These are phyloP conservation scores for Eledone cirrhosa DNA, from an alignment of 2,888 invertebrate species.

Conservation along the genomic window DNA sequence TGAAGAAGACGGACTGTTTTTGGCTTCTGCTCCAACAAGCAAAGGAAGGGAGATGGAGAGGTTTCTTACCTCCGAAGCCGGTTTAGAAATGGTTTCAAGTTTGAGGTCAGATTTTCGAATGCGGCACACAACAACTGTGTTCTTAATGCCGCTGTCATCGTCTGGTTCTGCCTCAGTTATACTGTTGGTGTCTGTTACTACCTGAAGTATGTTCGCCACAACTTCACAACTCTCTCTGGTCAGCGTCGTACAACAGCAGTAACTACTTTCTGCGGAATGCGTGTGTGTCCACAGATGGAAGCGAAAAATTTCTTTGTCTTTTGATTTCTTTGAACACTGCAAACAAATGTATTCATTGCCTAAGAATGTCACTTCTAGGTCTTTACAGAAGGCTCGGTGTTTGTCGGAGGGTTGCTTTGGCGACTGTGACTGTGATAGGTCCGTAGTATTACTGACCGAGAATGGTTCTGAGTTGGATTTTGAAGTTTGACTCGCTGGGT, in stretches of 20 bases:
- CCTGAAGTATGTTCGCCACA: not conserved
- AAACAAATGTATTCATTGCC: conserved; percentile 17
- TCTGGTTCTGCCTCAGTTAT: not conserved
- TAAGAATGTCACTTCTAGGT: conserved; percentile 22
- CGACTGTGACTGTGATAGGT: not conserved
- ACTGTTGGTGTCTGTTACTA: conserved; percentile 5
- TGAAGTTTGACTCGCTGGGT: not conserved
- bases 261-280: conserved; percentile 8
- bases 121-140: not conserved
- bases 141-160: not conserved
- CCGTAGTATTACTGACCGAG: not conserved
- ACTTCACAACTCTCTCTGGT: conserved; percentile 19
- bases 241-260: conserved; percentile 18
- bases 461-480: not conserved
- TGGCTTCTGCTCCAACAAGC: not conserved
- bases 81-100: conserved; percentile 8
- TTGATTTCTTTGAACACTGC: conserved; percentile 4
- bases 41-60: not conserved
- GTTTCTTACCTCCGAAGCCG: not conserved
- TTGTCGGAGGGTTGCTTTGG: not conserved
- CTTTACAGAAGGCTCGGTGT: not conserved
- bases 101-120: conserved; percentile 11
- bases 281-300: conserved; percentile 19
- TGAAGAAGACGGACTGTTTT: no score
- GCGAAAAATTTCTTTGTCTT: conserved; percentile 15